phyloP scores from a whole-genome alignment of 2,113 vertebrate species.

The Phaethon lepturus region DNA sequence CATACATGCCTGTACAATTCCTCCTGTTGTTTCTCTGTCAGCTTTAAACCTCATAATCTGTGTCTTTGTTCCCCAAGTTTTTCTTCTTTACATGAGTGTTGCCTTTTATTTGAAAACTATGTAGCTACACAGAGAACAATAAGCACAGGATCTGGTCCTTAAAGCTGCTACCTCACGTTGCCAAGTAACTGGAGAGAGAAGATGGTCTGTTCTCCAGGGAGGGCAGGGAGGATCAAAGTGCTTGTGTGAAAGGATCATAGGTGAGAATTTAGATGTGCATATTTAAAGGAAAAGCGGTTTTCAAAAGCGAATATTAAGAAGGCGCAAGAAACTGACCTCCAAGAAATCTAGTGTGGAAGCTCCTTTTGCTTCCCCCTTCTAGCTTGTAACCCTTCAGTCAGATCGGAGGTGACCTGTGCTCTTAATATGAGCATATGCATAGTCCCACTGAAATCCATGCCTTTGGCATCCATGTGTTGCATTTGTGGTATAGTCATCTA shows the following conservation, averaged over 20 bases:
- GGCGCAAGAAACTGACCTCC: not conserved
- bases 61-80: not conserved
- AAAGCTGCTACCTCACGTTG: not conserved
- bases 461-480: not conserved
- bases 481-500: not conserved
- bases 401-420: not conserved
- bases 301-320: not conserved
- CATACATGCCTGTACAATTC: not conserved
- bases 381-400: not conserved
- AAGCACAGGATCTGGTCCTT: not conserved
- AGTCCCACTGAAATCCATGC: not conserved
- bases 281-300: not conserved
- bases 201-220: not conserved
- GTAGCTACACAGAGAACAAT: not conserved
- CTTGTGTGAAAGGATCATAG: not conserved
- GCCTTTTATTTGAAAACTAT: not conserved
- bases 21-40: not conserved
- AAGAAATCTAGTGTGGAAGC: accelerated
- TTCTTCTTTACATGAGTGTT: not conserved
- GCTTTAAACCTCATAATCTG: not conserved
- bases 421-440: not conserved
- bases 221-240: not conserved
- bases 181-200: not conserved
- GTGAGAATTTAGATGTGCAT: not conserved
- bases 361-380: not conserved